Conservation (phyloP, 2,888 invertebrate species). For the Dolomedes plantarius region DNA sequence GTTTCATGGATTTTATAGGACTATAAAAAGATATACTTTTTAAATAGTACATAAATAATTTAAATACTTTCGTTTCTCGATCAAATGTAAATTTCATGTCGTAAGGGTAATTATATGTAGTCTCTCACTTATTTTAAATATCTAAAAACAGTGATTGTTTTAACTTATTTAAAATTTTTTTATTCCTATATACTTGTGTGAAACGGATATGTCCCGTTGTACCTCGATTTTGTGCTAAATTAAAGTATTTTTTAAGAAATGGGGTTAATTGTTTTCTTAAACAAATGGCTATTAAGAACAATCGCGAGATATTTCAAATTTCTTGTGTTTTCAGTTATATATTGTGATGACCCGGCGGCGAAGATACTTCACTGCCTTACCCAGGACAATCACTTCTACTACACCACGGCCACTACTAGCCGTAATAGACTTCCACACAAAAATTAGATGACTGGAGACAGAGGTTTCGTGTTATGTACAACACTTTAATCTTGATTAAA, state of each 20-base stretch:
- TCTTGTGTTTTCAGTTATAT: too few species aligned
- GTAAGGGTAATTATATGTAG: neutral
- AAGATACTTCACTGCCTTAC: too few species aligned
- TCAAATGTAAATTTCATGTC: neutral
- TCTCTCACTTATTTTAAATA: neutral
- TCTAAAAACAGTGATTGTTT: neutral
- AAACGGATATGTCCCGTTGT: neutral
- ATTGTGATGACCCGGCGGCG: too few species aligned
- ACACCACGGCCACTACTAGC: too few species aligned
- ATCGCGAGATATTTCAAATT: too few species aligned
- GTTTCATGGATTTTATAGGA: neutral
- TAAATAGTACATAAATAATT: neutral
- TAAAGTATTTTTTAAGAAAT: conserved; percentile 5
- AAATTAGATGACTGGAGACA: too few species aligned
- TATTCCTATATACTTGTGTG: neutral
- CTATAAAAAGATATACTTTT: neutral
- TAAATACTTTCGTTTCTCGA: neutral
- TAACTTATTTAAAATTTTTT: neutral
- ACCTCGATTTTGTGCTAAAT: conserved; percentile 9
- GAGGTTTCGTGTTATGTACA: too few species aligned
- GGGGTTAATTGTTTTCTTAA: too few species aligned
- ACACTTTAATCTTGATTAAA: too few species aligned
- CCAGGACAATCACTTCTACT: too few species aligned
- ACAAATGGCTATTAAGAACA: too few species aligned
- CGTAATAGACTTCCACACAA: too few species aligned